Conservation (phyloP, 2,888 invertebrate genomes). For the Archips xylosteana region DNA sequence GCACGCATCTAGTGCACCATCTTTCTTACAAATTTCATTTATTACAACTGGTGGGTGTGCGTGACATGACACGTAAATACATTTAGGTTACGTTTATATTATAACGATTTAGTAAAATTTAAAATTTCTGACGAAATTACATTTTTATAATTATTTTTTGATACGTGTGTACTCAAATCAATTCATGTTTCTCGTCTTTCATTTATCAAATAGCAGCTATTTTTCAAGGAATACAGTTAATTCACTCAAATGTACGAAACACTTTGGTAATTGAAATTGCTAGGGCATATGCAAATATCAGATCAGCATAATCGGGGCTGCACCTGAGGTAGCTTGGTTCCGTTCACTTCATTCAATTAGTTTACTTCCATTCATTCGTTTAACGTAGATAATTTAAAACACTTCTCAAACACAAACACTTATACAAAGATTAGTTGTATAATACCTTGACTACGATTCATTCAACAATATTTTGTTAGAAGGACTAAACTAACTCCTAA, state of each 20-base stretch:
- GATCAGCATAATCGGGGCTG: conserved; percentile 14
- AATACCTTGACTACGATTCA: not conserved
- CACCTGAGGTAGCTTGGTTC: conserved; percentile 19
- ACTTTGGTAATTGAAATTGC: conserved; percentile 28
- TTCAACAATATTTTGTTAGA: too few species aligned
- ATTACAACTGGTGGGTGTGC: too few species aligned
- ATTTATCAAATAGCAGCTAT: not conserved
- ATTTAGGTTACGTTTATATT: too few species aligned
- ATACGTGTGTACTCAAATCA: too few species aligned
- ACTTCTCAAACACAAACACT: not conserved
- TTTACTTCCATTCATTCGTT: not conserved
- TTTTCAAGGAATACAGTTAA: not conserved
- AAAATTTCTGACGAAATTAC: too few species aligned
- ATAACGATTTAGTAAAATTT: too few species aligned
- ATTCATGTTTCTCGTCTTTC: not conserved
- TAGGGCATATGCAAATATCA: conserved; percentile 36
- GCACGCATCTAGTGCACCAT: too few species aligned
- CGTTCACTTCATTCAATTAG: conserved; percentile 24
- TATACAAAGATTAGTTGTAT: not conserved
- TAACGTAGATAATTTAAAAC: not conserved
- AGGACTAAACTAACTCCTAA: too few species aligned
- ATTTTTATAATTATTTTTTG: too few species aligned
- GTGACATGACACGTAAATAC: too few species aligned
- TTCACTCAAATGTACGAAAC: not conserved
- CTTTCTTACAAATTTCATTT: too few species aligned